Conservation (phyloP, 2,797 vertebrate species). For the Acanthornis magna region DNA sequence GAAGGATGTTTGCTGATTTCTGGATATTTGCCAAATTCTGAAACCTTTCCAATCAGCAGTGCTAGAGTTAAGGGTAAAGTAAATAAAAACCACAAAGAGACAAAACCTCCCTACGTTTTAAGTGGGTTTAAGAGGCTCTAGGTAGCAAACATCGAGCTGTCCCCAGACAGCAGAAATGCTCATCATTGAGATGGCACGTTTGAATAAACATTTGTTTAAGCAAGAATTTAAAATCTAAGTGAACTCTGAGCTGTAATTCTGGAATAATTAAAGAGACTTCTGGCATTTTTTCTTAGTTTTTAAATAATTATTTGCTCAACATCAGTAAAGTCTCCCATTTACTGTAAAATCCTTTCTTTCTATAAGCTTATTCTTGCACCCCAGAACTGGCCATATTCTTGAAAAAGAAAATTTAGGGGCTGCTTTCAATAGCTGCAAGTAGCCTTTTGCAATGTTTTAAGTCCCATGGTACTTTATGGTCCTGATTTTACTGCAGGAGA, state of each 20-base stretch:
- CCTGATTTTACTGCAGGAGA: neutral
- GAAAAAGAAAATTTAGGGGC: neutral
- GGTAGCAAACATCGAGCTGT: neutral
- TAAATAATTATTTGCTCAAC: neutral
- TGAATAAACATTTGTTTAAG: constrained; percentile 8
- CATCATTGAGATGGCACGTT: neutral
- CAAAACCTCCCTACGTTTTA: neutral
- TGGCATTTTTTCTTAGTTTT: neutral
- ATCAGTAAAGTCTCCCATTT: neutral
- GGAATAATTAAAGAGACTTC: neutral
- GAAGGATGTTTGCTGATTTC: neutral
- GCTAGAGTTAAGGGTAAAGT: neutral
- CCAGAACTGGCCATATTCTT: neutral
- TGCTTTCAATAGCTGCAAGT: neutral
- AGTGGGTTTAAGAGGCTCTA: neutral
- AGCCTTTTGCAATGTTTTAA: neutral
- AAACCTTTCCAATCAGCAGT: neutral
- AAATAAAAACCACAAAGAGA: neutral
- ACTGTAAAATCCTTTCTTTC: neutral
- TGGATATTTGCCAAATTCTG: constrained; percentile 8
- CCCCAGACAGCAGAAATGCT: neutral
- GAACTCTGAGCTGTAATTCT: neutral
- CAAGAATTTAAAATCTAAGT: constrained; percentile 4
- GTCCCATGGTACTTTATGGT: neutral
- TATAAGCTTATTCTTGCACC: neutral